Conservation (phyloP, 2,888 invertebrate species). For the Drosophila ochracea region DNA sequence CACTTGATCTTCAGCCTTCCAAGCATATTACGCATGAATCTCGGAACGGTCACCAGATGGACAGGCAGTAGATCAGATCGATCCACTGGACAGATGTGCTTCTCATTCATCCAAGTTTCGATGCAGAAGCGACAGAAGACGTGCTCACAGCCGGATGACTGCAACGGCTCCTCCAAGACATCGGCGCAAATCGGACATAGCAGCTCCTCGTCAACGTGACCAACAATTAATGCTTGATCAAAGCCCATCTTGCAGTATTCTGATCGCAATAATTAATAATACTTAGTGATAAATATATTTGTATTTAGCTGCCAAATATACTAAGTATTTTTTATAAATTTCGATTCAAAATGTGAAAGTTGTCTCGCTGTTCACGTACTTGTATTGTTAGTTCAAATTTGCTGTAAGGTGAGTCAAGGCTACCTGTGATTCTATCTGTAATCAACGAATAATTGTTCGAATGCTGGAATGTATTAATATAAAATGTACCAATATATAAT, state of each 20-base stretch:
- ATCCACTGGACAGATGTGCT: conserved; percentile 65
- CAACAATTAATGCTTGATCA: conserved; percentile 54
- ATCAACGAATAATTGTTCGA: neutral
- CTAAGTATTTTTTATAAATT: conserved; percentile 42
- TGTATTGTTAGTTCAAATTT: neutral
- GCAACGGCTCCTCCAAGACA: conserved; percentile 64
- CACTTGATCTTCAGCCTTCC: conserved; percentile 56
- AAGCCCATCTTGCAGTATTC: conserved; percentile 51
- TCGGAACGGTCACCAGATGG: conserved; percentile 52
- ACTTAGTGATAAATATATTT: neutral
- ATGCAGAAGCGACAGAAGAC: conserved; percentile 63
- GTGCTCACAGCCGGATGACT: conserved; percentile 62
- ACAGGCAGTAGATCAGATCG: conserved; percentile 41
- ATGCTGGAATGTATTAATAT: neutral
- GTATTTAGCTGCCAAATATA: conserved; percentile 33
- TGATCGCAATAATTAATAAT: neutral
- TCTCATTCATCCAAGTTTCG: conserved; percentile 61
- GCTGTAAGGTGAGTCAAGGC: neutral
- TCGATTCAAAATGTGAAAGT: conserved; percentile 51
- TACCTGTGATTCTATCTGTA: neutral
- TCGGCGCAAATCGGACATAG: conserved; percentile 67
- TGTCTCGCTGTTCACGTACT: conserved; percentile 22
- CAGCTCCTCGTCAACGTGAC: conserved; percentile 66
- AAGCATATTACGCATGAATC: conserved; percentile 71
- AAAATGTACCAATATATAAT: neutral